A percentile compares a stretch with the other conserved stretches of the same genome.
Conservation (phyloP, 2,888 invertebrate species). For the Hedychridium roseum region DNA sequence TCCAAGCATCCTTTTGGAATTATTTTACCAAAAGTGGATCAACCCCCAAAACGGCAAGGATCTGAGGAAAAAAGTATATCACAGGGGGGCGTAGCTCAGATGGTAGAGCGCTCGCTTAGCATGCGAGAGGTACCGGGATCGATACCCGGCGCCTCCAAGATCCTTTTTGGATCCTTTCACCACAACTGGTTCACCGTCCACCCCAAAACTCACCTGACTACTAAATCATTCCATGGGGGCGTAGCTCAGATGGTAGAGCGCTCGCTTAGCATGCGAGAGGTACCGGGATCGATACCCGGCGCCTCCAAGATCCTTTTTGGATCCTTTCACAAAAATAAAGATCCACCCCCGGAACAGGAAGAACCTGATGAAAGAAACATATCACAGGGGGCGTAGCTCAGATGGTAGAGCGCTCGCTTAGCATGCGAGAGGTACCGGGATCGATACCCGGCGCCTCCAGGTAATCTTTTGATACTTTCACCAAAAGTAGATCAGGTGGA, state of each 20-base stretch:
- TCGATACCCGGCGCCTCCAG: constrained; percentile 10
- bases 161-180: constrained; percentile 8
- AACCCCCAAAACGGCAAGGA: neutral
- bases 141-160: constrained; percentile 8
- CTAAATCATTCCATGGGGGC: constrained; percentile 40
- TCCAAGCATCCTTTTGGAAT: constrained; percentile 37
- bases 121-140: constrained; percentile 6
- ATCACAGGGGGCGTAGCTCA: constrained; percentile 7
- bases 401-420: constrained; percentile 5
- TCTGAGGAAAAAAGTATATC: neutral
- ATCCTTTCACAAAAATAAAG: too few species aligned
- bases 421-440: constrained; percentile 6
- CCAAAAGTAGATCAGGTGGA: constrained; percentile 1
- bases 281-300: constrained; percentile 61
- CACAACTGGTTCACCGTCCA: constrained; percentile 23
- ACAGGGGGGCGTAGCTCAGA: constrained; percentile 8
- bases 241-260: constrained; percentile 62
- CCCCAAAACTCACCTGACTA: constrained; percentile 12
- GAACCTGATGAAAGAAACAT: too few species aligned
- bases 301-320: constrained; percentile 49
- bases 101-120: constrained; percentile 5
- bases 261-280: constrained; percentile 63
- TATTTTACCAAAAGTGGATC: neutral
- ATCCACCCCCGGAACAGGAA: too few species aligned
- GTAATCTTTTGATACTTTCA: neutral